These are phyloP conservation scores for Poecilia picta DNA, from an alignment of 2,797 vertebrate genomes.

Conservation along the genomic window DNA sequence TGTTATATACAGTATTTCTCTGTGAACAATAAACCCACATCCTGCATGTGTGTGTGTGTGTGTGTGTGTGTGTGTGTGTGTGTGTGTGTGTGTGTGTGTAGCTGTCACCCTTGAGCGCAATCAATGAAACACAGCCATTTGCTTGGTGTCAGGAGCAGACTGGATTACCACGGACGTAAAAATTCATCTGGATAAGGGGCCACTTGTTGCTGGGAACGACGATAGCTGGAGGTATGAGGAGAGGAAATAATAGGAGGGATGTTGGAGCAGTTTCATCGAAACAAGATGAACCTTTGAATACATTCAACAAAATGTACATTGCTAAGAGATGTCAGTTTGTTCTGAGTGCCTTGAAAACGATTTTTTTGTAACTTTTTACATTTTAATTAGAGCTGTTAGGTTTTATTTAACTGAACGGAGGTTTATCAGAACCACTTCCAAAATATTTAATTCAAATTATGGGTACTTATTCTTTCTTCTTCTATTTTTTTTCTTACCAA, in stretches of 20 bases:
- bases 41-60: constrained; percentile 39
- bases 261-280: constrained; percentile 42
- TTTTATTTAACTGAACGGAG: neutral
- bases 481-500: neutral
- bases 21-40: constrained; percentile 53
- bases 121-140: constrained; percentile 68
- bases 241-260: neutral
- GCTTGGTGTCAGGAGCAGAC: constrained; percentile 67
- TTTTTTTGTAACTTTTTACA: neutral
- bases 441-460: neutral
- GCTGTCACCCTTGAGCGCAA: constrained; percentile 63
- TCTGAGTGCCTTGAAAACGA: neutral
- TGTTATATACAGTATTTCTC: constrained; percentile 43
- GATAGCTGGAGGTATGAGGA: constrained; percentile 12
- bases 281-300: constrained; percentile 60
- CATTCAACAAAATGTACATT: constrained; percentile 16
- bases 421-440: neutral
- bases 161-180: constrained; percentile 68
- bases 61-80: constrained; percentile 38
- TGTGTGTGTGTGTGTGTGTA: constrained; percentile 55
- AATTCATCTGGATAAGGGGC: constrained; percentile 77
- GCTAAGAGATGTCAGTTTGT: neutral
- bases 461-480: neutral
- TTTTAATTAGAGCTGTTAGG: neutral
- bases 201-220: constrained; percentile 76